phyloP scores from a whole-genome alignment of 2,797 vertebrate genomes.

The Momotus momota region DNA sequence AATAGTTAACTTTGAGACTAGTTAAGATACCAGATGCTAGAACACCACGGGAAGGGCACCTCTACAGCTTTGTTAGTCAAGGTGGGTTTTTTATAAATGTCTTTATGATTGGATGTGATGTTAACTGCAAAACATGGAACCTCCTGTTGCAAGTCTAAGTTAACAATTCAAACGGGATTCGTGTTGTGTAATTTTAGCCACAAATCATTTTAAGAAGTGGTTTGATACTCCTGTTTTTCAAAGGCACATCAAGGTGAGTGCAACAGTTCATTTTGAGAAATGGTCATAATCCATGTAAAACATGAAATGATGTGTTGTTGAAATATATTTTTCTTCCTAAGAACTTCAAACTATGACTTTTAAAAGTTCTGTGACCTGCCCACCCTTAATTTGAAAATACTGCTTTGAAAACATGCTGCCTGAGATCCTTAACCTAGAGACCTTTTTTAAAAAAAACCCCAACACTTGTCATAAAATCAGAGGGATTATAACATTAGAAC shows the following conservation, averaged over 20 bases:
- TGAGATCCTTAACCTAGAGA: neutral
- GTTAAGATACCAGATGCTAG: neutral
- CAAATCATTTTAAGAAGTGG: neutral
- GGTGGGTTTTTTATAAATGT: neutral
- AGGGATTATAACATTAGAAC: slow-evolving; percentile 7
- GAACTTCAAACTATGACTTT: neutral
- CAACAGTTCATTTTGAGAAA: neutral
- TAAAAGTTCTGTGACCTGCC: neutral
- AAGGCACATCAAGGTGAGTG: neutral
- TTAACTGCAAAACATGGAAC: neutral
- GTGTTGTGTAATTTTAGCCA: neutral
- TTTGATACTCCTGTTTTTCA: neutral
- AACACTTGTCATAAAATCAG: neutral
- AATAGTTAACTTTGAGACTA: neutral
- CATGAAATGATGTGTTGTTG: neutral
- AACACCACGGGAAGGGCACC: neutral
- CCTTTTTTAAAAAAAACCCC: neutral
- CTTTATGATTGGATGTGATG: neutral
- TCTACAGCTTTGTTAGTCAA: neutral
- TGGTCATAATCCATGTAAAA: neutral
- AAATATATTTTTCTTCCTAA: neutral
- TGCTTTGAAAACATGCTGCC: neutral
- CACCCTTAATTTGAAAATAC: neutral
- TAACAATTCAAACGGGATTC: neutral
- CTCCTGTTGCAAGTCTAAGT: neutral